Evolutionary conservation across 1,140 invertebrate species (phyloP), one percentile per base, ranked within the genome.

Genomic region (Anastatus disparis): DNA sequence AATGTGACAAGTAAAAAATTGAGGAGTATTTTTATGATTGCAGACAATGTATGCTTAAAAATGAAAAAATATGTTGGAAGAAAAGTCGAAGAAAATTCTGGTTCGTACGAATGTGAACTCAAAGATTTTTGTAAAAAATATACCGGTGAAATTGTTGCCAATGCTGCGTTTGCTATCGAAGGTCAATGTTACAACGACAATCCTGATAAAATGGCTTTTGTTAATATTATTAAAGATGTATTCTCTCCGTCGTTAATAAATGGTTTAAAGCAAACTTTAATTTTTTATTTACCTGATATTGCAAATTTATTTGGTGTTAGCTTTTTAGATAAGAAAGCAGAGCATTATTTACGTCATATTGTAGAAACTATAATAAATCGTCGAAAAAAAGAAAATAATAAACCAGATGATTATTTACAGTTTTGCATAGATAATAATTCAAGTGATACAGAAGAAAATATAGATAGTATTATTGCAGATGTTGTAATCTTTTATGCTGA

Each of bases 121-220:
- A 84, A 84, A 68, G 65, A 82, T 22, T 17, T 83, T 0, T 83
- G 81, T 12, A 56, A 79, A 1, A 81, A 82, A 66, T 89, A 82
- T 55, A 88, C 87, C 1, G 82, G 82, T 0, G 87, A 88, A 40
- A 82, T 86, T n/a, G 82, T 88, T 6, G 82, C 86, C 3, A 84
- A 80, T 56, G 83, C 83, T n/a, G 87, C 84, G 0, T 79, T 89
- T 69, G 87, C 87, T 8, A 76, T 88, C 9, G 74, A 81, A 12
- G 77, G 76, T 1, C 24, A 63, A 20, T 72, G 73, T 40, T 81
- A 78, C 65, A 58, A 53, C 0, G 73, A 78, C 2, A 24, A 63
- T 17, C 27, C 38, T 2, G 27, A 71, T 2, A 0, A 48, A 0
- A 6, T 24, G 7, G 40, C 74, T 1, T 78, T 79, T 9, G 17